Base-by-base conservation (phyloP, 2,113 vertebrate genomes). In the Toxotes jaculatrix region DNA sequence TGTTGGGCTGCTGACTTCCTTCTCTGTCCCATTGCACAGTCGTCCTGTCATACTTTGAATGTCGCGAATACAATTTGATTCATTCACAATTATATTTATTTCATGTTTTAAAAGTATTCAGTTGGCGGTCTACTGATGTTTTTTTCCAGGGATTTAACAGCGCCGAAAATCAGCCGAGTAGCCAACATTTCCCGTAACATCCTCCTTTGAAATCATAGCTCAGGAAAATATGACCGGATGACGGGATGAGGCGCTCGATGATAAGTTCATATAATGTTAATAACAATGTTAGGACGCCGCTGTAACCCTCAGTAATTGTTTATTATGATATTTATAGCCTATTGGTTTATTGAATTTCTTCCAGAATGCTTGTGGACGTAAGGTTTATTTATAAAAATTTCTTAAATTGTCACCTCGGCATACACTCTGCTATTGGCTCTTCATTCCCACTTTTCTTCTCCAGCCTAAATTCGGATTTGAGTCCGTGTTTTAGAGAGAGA, bases 131-230 rank as follows among this genome's bases (percentile, higher is more conserved):
- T 11, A 1, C 1, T 34, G 5, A 14, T 27, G 42, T 36, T 47
- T 0, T 6, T 14, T 16, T 16, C 53, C 21, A 14, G 36, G 75
- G 17, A 57, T 80, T 79, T 77, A 60, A 53, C 64, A 36, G 66
- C 56, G 57, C 31, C 34, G 66, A 45, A 62, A 66, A 56, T 19
- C 60, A 62, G 75, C 47, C 14, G 43, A 66, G 51, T 17, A 2
- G 55, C 40, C 61, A 78, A 61, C 77, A 68, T 84, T 88, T 86
- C 51, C 73, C 72, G 77, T 77, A 67, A 73, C 63, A 71, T 80
- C 61, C 73, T 68, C 63, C 31, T 79, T 13, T 79, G 57, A 83
- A 79, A 85, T 72, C 23, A 84, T 55, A 83, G 68, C 73, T 34
- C 55, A 53, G 81, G 59, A 55, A 79, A 86, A 88, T 82, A 60